Conservation (phyloP, 1,140 invertebrate genomes). For the Nebria ingens region DNA sequence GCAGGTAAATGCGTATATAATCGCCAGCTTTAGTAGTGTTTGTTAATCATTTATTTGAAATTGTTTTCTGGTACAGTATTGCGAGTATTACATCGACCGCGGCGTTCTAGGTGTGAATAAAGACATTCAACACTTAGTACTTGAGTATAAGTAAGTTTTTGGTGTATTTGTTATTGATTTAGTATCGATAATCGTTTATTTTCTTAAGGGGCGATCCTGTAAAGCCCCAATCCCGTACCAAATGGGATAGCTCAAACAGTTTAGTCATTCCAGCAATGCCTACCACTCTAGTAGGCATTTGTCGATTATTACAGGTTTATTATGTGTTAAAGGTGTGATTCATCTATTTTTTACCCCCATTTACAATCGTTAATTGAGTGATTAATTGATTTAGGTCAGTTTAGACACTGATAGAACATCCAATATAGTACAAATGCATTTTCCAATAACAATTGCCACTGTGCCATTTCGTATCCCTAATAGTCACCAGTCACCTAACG, state of each 20-base stretch:
- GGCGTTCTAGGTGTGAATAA: slow-evolving; percentile 68
- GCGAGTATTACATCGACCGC: slow-evolving; percentile 72
- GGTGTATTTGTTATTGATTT: no score
- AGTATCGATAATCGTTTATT: no score
- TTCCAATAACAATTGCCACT: slow-evolving; percentile 73
- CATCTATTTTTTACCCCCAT: slow-evolving; percentile 39
- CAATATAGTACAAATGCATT: slow-evolving; percentile 64
- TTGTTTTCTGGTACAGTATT: slow-evolving; percentile 43
- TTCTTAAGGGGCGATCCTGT: slow-evolving; percentile 47
- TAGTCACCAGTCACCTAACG: slow-evolving; percentile 48
- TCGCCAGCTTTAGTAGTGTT: background rate
- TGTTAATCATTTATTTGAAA: background rate
- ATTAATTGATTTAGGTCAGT: slow-evolving; percentile 40
- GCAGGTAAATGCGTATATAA: slow-evolving; percentile 44
- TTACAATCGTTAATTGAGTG: background rate
- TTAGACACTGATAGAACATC: slow-evolving; percentile 60
- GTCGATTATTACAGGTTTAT: slow-evolving; percentile 67
- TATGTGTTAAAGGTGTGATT: slow-evolving; percentile 70
- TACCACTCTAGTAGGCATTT: slow-evolving; percentile 63
- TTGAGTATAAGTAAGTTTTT: slow-evolving; percentile 52
- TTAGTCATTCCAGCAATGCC: slow-evolving; percentile 70
- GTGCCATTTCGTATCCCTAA: slow-evolving; percentile 71
- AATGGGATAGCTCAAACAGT: slow-evolving; percentile 56
- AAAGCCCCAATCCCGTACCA: slow-evolving; percentile 46
- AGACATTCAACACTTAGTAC: slow-evolving; percentile 57